Evolutionary conservation across 1,140 invertebrate species (phyloP).

Genomic region (Anastrepha obliqua): DNA sequence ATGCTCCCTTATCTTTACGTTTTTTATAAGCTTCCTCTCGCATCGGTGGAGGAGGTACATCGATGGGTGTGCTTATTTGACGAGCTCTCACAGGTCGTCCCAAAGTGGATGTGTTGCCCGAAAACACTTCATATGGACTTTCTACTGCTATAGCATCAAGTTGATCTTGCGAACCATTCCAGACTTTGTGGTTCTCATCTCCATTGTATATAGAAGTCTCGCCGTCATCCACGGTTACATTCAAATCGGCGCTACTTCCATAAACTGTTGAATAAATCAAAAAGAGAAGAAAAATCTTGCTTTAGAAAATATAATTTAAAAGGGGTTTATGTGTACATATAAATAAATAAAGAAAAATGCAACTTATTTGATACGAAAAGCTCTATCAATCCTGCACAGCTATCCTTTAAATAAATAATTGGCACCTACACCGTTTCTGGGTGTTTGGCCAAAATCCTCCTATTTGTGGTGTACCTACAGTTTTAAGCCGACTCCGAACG

Average conservation of each 20-base stretch:
- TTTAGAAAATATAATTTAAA: too few relatives aligned
- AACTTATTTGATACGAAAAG: too few relatives aligned
- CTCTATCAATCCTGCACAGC: too few relatives aligned
- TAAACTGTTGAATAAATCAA: conserved; percentile 67
- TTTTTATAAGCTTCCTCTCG: conserved; percentile 71
- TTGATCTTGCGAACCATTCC: conserved; percentile 87
- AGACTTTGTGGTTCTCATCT: conserved; percentile 95
- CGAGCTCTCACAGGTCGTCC: conserved; percentile 85
- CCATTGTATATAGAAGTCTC: conserved; percentile 89
- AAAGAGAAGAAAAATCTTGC: too few relatives aligned
- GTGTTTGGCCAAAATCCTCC: too few relatives aligned
- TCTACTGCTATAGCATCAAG: conserved; percentile 78
- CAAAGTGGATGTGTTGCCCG: conserved; percentile 79
- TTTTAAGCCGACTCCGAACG: too few relatives aligned
- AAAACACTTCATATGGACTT: conserved; percentile 83
- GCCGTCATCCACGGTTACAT: conserved; percentile 79
- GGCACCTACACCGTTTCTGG: too few relatives aligned
- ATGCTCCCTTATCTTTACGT: conserved; percentile 65
- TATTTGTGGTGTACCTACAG: too few relatives aligned
- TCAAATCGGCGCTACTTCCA: conserved; percentile 75
- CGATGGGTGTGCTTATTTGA: conserved; percentile 85
- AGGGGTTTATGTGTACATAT: too few relatives aligned
- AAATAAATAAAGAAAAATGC: too few relatives aligned
- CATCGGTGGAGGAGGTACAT: conserved; percentile 82
- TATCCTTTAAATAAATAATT: too few relatives aligned